A percentile compares a stretch with the other conserved stretches of the same genome.
phyloP scores from a whole-genome alignment of 1,140 invertebrate genomes.

The Drosophila nebulosa region DNA sequence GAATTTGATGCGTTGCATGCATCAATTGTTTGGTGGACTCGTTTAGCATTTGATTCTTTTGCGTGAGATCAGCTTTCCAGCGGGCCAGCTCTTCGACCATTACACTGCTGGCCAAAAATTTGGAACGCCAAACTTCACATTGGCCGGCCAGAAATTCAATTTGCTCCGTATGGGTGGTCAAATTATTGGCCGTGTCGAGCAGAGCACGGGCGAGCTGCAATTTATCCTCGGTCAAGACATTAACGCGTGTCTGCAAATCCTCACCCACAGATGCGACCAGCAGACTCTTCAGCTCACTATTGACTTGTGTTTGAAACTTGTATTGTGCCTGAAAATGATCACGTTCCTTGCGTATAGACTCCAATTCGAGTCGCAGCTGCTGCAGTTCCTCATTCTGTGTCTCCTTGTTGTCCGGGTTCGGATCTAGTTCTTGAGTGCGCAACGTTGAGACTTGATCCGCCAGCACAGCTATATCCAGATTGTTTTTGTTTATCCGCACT shows the following conservation, averaged over 20 bases:
- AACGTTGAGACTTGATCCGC: constrained; percentile 86
- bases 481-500: constrained; percentile 82
- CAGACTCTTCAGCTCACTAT: constrained; percentile 95
- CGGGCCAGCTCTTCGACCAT: constrained; percentile 94
- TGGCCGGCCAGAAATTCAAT: constrained; percentile 95
- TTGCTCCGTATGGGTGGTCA: constrained; percentile 94
- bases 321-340: constrained; percentile 86
- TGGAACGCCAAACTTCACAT: constrained; percentile 97
- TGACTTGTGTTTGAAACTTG: constrained; percentile 90
- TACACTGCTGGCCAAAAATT: constrained; percentile 95
- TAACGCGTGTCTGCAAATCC: constrained; percentile 93
- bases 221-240: constrained; percentile 94
- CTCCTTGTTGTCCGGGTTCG: not conserved
- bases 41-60: constrained; percentile 88
- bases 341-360: constrained; percentile 84
- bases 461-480: constrained; percentile 86
- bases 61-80: constrained; percentile 90
- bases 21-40: constrained; percentile 88
- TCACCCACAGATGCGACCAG: constrained; percentile 96
- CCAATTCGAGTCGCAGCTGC: constrained; percentile 54
- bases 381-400: constrained; percentile 32
- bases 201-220: constrained; percentile 92
- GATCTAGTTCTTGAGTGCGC: constrained; percentile 82
- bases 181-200: constrained; percentile 90
- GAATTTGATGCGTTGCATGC: constrained; percentile 87